phyloP scores from a whole-genome alignment of 2,888 invertebrate species.

The Eudasyphora cyanicolor region DNA sequence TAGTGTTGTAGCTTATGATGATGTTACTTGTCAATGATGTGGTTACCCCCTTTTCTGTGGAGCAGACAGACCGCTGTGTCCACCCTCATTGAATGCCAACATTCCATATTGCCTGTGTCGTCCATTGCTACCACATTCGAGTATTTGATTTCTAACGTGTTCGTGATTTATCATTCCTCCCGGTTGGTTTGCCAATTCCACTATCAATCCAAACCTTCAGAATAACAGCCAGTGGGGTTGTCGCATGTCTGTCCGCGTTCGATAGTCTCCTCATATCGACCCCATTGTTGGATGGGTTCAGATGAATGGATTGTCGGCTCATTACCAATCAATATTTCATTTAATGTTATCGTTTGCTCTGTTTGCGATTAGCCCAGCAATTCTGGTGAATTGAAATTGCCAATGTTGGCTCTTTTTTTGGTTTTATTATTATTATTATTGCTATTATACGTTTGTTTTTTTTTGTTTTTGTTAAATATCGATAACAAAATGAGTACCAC shows the following conservation, averaged over 20 bases:
- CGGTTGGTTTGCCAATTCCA: not conserved
- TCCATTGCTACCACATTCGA: not conserved
- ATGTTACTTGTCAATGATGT: not conserved
- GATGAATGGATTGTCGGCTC: not conserved
- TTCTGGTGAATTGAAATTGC: slow-evolving; percentile 8
- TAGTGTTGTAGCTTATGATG: not conserved
- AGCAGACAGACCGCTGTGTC: not conserved
- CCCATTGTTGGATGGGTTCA: not conserved
- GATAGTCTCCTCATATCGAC: not conserved
- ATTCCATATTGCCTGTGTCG: too few species aligned
- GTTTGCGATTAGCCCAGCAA: slow-evolving; percentile 4
- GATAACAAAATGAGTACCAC: not conserved
- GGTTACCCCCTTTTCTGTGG: not conserved
- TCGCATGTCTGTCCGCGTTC: not conserved
- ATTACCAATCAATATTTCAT: slow-evolving; percentile 31
- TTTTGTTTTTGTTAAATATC: not conserved
- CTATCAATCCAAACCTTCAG: not conserved
- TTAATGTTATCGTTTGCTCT: slow-evolving; percentile 1
- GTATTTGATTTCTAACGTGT: not conserved
- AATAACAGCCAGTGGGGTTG: not conserved
- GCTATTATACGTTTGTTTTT: not conserved
- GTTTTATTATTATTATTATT: not conserved
- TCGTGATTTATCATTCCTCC: not conserved
- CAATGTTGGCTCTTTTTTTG: not conserved
- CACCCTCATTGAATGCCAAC: not conserved